Base-by-base conservation (phyloP, 2,888 invertebrate genomes). In the Eurytoma adleriae region DNA sequence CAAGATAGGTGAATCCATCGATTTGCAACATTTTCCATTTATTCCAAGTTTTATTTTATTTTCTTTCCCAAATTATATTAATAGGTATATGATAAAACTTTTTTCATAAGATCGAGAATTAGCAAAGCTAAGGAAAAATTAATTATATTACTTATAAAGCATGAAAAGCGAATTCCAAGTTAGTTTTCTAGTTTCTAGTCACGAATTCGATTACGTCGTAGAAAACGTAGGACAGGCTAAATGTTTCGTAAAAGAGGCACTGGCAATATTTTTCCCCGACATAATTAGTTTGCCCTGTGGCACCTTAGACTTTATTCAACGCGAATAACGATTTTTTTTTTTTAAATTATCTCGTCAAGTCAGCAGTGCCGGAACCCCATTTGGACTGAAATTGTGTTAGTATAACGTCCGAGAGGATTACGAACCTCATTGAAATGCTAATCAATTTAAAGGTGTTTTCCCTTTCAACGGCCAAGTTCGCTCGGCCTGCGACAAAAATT, bases 181-280 rank as follows among this genome's bases (percentile, higher is more conserved):
- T 64, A 56, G 18, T n/a, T 16, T 48, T 69, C 50, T 70, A 71
- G 61, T 80, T 76, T 71, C 75, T 61, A 68, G 71, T 80, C 80
- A 76, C 80, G 80, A 80, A 67, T 80, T 80, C 76, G 52, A 80
- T 80, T 76, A 76, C 27, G 27, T 68, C 62, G 69, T 18, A 20
- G 24, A 71, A 3, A 7, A 62, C 16, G 54, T 2, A 61, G 50
- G 24, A 57, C 50, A 24, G 3, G 14, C 40, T 12, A 14, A 14
- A 24, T 30, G 40, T 68, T 76, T 14, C 18, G 3, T 4, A 40
- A n/a, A 16, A 30, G 16, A 24, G 30, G 20, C 54, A 54, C 20
- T 16, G 13, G 20, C 7, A 24, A 16, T 1, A 50, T 52, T 71
- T 72, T 40, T 57, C 14, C 7, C 27, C 24, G 24, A 52, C 10